Evolutionary conservation across 1,140 invertebrate genomes (phyloP).

Genomic region (Rhyzopertha dominica): DNA sequence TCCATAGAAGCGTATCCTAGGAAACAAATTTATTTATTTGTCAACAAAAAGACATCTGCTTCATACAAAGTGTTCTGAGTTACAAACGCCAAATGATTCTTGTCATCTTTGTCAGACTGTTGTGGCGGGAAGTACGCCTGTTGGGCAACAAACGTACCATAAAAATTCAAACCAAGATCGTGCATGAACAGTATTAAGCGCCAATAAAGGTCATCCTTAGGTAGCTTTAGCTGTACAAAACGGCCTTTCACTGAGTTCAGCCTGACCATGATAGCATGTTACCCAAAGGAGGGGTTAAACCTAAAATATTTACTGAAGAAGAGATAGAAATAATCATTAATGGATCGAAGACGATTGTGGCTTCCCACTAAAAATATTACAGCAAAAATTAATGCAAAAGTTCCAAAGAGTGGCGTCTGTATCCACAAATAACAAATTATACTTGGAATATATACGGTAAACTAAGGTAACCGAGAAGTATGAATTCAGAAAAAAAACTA

Average conservation of each 20-base stretch:
- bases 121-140: too few species aligned
- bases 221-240: constrained; percentile 10
- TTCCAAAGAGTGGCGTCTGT: not conserved
- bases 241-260: constrained; percentile 7
- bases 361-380: constrained; percentile 7
- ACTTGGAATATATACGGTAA: not conserved
- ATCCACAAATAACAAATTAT: constrained; percentile 10
- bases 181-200: too few species aligned
- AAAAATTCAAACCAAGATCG: too few species aligned
- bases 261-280: not conserved
- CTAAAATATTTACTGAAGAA: constrained; percentile 2
- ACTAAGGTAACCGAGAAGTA: not conserved
- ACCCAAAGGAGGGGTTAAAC: constrained; percentile 5
- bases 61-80: too few species aligned
- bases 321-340: constrained; percentile 1
- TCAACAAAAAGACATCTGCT: too few species aligned
- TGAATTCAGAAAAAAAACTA: constrained; percentile 7
- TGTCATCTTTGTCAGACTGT: too few species aligned
- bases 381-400: constrained; percentile 1
- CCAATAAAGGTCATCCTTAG: too few species aligned
- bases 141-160: too few species aligned
- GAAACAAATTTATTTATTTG: too few species aligned
- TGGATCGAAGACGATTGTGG: too few species aligned
- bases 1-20: too few species aligned
- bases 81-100: too few species aligned